A percentile compares a stretch with the other conserved stretches of the same genome.
These are phyloP conservation scores for Eristalinus aeneus DNA, from an alignment of 2,888 invertebrate genomes.

Conservation along the genomic window DNA sequence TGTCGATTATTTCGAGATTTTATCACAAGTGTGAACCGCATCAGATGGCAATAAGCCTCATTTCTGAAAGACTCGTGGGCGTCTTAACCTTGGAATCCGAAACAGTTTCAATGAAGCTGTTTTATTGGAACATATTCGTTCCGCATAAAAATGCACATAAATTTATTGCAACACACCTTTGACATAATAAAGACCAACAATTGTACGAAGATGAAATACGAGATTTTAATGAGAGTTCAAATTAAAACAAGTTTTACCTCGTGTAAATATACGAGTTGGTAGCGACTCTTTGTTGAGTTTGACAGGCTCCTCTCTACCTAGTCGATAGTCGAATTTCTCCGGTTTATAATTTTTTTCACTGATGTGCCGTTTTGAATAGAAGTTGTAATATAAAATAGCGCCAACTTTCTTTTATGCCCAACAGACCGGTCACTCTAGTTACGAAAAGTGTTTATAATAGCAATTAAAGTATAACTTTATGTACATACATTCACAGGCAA, in stretches of 20 bases:
- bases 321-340: background rate
- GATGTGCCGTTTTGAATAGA: background rate
- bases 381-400: background rate
- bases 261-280: background rate
- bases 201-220: background rate
- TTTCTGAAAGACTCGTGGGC: background rate
- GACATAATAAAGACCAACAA: background rate
- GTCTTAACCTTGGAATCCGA: background rate
- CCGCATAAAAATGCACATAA: background rate
- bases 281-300: background rate
- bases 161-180: background rate
- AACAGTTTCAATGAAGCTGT: background rate
- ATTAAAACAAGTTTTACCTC: background rate
- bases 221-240: background rate
- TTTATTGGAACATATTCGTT: background rate
- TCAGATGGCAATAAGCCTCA: background rate
- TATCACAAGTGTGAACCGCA: background rate
- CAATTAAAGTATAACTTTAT: background rate
- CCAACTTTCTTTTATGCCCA: background rate
- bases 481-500: background rate
- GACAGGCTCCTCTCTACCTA: background rate
- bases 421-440: background rate
- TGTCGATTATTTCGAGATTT: background rate
- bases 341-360: background rate
- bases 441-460: background rate